Conservation (phyloP, 2,797 vertebrate species). For the Pseudochromis fuscus region DNA sequence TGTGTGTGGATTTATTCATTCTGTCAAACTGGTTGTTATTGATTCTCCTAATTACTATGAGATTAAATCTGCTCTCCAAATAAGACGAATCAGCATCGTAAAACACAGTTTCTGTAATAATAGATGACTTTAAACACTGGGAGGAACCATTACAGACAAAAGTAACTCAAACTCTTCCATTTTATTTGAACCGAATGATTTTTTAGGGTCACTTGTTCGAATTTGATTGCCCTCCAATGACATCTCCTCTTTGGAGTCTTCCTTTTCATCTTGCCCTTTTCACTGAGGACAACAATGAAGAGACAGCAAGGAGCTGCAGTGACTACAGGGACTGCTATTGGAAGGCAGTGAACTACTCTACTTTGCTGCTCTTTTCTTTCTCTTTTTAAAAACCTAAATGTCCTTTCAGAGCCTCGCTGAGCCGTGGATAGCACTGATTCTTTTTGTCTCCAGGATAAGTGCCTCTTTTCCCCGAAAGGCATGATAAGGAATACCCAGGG, state of each 20-base stretch:
- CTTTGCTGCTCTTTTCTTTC: slow-evolving; percentile 40
- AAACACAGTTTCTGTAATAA: background rate
- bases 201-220: slow-evolving; percentile 23
- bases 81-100: slow-evolving; percentile 4
- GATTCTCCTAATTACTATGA: slow-evolving; percentile 4
- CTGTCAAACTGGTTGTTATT: background rate
- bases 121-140: background rate
- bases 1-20: no score
- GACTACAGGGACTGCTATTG: slow-evolving; percentile 27
- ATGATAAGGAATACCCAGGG: slow-evolving; percentile 33
- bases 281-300: slow-evolving; percentile 16
- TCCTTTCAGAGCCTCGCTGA: slow-evolving; percentile 48
- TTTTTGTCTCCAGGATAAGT: slow-evolving; percentile 52
- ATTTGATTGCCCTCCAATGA: slow-evolving; percentile 34
- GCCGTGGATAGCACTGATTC: slow-evolving; percentile 37
- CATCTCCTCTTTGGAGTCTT: slow-evolving; percentile 11
- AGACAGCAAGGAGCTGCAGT: slow-evolving; percentile 24
- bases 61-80: background rate
- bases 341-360: slow-evolving; percentile 20
- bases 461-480: slow-evolving; percentile 35
- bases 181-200: slow-evolving; percentile 16
- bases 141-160: background rate
- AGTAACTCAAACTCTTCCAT: background rate
- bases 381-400: slow-evolving; percentile 38
- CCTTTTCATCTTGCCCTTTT: slow-evolving; percentile 38